Evolutionary conservation across 2,888 invertebrate species (phyloP).

Genomic region (Venusia cambrica): DNA sequence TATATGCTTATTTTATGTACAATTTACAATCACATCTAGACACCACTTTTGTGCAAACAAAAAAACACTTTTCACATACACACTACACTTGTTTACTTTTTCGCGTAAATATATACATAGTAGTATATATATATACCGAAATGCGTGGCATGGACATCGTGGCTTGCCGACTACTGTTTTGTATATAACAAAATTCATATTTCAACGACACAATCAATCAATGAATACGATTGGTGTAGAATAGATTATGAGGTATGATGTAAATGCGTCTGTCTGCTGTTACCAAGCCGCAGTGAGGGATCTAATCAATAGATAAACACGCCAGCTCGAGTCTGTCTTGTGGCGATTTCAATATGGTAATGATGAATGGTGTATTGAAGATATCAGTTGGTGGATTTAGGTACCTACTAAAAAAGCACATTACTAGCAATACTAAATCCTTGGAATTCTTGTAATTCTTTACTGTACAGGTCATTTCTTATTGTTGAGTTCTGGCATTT

Average conservation of each 20-base stretch:
- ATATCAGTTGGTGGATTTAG: too few species aligned
- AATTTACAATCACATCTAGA: too few species aligned
- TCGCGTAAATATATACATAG: neutral
- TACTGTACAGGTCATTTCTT: too few species aligned
- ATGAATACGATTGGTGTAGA: constrained; percentile 16
- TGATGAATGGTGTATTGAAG: too few species aligned
- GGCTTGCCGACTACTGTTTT: constrained; percentile 13
- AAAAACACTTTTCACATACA: constrained; percentile 1
- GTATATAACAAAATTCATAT: constrained; percentile 17
- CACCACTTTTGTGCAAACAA: too few species aligned
- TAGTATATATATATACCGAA: neutral
- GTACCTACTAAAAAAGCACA: too few species aligned
- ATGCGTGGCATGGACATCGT: constrained; percentile 10
- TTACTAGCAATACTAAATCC: too few species aligned
- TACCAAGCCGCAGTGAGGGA: constrained; percentile 12
- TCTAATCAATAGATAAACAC: constrained; percentile 1
- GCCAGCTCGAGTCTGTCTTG: neutral
- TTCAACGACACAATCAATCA: constrained; percentile 19
- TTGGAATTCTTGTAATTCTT: too few species aligned
- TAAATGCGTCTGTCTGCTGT: constrained; percentile 4
- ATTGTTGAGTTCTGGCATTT: too few species aligned
- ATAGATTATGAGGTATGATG: neutral
- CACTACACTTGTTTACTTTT: neutral
- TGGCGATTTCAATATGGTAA: too few species aligned
- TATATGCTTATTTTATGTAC: too few species aligned